These are phyloP conservation scores for Haplochromis burtoni DNA, from an alignment of 2,113 vertebrate species.

Conservation along the genomic window DNA sequence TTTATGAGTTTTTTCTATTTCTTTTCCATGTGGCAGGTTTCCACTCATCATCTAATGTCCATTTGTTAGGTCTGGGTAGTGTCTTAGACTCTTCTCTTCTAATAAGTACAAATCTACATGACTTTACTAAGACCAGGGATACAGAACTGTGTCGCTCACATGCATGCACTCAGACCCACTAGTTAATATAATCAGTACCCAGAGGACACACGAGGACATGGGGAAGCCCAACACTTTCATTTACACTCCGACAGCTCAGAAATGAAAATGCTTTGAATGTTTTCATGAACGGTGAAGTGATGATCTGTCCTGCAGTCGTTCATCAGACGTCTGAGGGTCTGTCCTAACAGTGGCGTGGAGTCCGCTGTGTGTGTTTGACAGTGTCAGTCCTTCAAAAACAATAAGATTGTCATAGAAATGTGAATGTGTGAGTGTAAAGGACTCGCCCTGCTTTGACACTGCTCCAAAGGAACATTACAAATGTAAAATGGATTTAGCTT, in stretches of 20 bases:
- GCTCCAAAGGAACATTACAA: background rate
- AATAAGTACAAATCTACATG: background rate
- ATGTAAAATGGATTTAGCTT: background rate
- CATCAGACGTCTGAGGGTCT: background rate
- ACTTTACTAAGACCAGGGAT: background rate
- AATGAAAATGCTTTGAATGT: background rate
- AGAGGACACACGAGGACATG: background rate
- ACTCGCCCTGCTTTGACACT: background rate
- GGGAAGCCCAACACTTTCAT: background rate
- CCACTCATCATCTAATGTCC: background rate
- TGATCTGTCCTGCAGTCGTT: background rate
- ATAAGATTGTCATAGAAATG: background rate
- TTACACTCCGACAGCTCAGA: background rate
- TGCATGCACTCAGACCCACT: background rate
- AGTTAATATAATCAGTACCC: background rate
- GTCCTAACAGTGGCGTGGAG: background rate
- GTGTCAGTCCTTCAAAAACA: rapidly evolving
- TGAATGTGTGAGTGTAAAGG: background rate
- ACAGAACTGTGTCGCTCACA: background rate
- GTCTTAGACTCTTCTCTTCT: background rate
- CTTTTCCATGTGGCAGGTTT: background rate
- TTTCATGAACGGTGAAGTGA: background rate
- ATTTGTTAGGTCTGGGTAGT: rapidly evolving
- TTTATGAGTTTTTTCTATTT: too few species aligned
- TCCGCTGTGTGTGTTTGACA: background rate